These are phyloP conservation scores for Drosophila parthenogenetica DNA, from an alignment of 2,888 invertebrate species.

Conservation along the genomic window DNA sequence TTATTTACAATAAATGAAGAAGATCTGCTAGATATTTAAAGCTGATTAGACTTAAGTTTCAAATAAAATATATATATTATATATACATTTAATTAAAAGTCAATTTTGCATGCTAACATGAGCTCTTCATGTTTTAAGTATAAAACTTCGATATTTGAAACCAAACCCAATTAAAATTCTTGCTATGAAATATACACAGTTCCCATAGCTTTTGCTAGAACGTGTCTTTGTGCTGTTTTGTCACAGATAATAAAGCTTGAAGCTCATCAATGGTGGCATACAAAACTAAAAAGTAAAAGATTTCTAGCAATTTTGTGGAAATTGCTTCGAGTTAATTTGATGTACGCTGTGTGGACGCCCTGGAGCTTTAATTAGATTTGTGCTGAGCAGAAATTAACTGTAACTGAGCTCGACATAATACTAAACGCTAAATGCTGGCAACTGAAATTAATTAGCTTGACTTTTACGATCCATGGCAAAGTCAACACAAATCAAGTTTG, in stretches of 20 bases:
- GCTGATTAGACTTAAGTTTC: too few relatives aligned
- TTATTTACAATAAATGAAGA: too few relatives aligned
- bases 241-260: conserved; percentile 2
- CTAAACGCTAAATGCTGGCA: conserved; percentile 40
- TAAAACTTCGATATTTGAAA: neutral
- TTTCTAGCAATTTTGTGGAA: neutral
- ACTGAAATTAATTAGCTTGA: conserved; percentile 62
- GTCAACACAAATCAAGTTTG: conserved; percentile 62
- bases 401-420: conserved; percentile 50
- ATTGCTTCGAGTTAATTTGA: neutral
- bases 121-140: too few relatives aligned
- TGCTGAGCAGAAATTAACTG: conserved; percentile 35
- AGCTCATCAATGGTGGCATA: neutral
- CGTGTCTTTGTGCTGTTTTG: neutral
- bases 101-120: too few relatives aligned
- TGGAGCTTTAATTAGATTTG: conserved; percentile 47
- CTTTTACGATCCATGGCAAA: conserved; percentile 50
- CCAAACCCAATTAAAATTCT: neutral
- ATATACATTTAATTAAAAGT: too few relatives aligned
- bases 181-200: neutral
- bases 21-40: too few relatives aligned
- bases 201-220: neutral
- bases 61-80: too few relatives aligned
- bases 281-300: neutral
- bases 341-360: conserved; percentile 7